phyloP scores from a whole-genome alignment of 2,888 invertebrate genomes.

The Papilio protenor region DNA sequence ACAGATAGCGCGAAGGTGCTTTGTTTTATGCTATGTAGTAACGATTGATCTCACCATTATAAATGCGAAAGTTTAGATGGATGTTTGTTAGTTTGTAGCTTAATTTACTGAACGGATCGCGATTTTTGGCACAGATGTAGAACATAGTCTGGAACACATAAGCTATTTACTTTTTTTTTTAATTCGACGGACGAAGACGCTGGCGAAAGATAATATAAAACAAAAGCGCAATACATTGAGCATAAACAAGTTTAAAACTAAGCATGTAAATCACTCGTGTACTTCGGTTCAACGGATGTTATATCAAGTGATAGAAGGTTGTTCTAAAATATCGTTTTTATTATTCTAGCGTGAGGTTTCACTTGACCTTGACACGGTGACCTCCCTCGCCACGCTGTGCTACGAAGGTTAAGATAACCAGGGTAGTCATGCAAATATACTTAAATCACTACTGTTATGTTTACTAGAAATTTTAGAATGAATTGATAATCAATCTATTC shows the following conservation, averaged over 20 bases:
- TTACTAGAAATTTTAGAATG: not conserved
- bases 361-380: conserved; percentile 49
- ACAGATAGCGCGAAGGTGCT: no score
- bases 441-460: not conserved
- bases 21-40: no score
- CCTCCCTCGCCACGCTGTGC: conserved; percentile 37
- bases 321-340: conserved; percentile 48
- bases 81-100: no score
- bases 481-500: not conserved
- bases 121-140: no score
- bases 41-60: no score
- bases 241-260: not conserved
- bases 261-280: not conserved
- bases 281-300: not conserved
- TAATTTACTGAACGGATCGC: no score
- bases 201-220: not conserved
- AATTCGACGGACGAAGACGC: no score
- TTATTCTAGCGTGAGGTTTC: conserved; percentile 42
- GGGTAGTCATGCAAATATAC: conserved; percentile 26
- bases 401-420: conserved; percentile 27
- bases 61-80: no score
- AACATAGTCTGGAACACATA: no score
- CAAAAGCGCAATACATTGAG: not conserved
- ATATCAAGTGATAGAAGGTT: conserved; percentile 25
- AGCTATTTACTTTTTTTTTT: no score